Percentiles rank a stretch among this genome's conserved stretches.
Conservation (phyloP, 2,113 vertebrate genomes). For the Alaudala cheleensis region DNA sequence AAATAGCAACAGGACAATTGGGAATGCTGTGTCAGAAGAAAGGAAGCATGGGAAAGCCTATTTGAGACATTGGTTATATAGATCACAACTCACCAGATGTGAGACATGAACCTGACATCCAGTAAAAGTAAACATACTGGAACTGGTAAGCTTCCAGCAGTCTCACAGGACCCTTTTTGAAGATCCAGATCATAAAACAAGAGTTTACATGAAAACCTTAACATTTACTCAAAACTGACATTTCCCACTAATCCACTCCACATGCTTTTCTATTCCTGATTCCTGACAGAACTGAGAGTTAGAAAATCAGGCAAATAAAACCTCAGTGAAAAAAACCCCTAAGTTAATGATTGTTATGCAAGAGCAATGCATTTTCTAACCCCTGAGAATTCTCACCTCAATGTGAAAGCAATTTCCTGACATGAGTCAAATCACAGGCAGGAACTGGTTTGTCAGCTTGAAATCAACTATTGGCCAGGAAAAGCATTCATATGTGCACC, state of each 20-base stretch:
- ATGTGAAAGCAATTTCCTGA: not conserved
- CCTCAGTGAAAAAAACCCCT: rapidly evolving
- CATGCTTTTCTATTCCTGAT: rapidly evolving
- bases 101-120: not conserved
- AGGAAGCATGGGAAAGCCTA: not conserved
- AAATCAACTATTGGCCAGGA: not conserved
- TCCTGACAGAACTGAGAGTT: not conserved
- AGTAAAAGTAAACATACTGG: not conserved
- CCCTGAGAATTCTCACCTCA: not conserved
- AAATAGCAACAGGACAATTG: not conserved
- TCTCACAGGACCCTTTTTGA: not conserved
- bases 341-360: not conserved
- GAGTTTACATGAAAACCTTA: not conserved
- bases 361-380: not conserved
- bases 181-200: not conserved
- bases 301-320: not conserved
- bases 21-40: not conserved
- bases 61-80: not conserved
- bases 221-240: not conserved
- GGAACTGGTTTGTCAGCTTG: not conserved
- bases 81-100: not conserved
- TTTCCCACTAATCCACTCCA: not conserved
- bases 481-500: rapidly evolving
- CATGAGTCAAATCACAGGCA: not conserved
- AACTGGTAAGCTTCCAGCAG: not conserved